A percentile compares a stretch with the other conserved stretches of the same genome.
Conservation (phyloP, 2,888 invertebrate genomes). For the Ophraella communa region DNA sequence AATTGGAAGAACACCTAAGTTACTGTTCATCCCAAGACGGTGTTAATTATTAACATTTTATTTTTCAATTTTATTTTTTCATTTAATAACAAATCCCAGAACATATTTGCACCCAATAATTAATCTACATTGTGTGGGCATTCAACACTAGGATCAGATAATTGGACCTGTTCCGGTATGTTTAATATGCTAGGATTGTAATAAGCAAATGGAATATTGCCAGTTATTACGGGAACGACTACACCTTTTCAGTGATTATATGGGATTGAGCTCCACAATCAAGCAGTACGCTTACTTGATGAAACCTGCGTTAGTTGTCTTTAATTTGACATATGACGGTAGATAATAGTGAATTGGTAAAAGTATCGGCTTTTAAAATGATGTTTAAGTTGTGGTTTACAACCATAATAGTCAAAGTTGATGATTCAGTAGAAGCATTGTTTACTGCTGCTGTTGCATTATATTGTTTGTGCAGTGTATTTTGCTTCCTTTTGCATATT, state of each 20-base stretch:
- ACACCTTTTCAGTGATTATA: neutral
- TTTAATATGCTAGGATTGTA: neutral
- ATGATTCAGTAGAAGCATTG: neutral
- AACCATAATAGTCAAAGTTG: too few relatives aligned
- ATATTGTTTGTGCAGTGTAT: neutral
- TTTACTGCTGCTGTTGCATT: neutral
- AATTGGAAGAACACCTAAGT: slow-evolving; percentile 17
- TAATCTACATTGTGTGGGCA: neutral
- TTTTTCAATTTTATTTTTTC: slow-evolving; percentile 12
- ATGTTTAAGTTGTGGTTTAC: too few relatives aligned
- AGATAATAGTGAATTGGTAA: neutral
- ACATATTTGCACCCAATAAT: slow-evolving; percentile 2
- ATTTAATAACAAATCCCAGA: slow-evolving; percentile 19
- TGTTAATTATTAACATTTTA: slow-evolving; percentile 20
- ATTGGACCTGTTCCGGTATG: neutral
- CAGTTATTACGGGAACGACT: neutral
- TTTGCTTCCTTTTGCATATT: neutral
- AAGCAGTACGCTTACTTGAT: neutral
- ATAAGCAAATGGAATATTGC: neutral
- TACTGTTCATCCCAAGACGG: slow-evolving; percentile 37
- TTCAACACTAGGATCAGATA: neutral
- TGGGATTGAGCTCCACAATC: neutral
- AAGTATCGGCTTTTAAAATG: neutral
- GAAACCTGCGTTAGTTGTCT: neutral
- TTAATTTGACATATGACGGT: neutral